Evolutionary conservation across 2,797 vertebrate species (phyloP), one percentile per base, ranked within the genome.

Genomic region (Gymnopithys bicolor): DNA sequence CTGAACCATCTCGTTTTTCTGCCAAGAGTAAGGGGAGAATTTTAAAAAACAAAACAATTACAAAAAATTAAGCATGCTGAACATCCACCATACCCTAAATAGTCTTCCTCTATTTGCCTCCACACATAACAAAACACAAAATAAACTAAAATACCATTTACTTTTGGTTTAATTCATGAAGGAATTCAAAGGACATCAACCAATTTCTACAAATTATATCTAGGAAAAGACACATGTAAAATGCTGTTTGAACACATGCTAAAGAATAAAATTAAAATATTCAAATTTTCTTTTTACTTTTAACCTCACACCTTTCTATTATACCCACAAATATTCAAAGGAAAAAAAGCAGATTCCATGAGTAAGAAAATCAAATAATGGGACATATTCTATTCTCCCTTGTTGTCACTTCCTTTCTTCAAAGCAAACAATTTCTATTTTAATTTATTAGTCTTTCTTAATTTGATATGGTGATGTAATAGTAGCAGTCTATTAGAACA

Each of bases 1-100:
- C 58, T 93, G 66, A 86, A 91, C 73, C 19, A 68, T 83, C 24
- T 77, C 7, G 19, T 83, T 93, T 73, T 82, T 86, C 81, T 89
- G 67, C 85, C 53, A 69, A 52, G 87, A 94, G 12, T 11, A 88
- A 91, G 8, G 8, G 23, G 7, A 19, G 46, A 84, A 78, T 87
- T 89, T 78, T 45, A 41, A 90, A 92, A 80, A 63, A 22, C 2
- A 80, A 48, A 76, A 67, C 4, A 10, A 23, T 22, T 62, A 32
- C 15, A 27, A 81, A 76, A 32, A 35, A 37, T 69, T 86, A 87
- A 85, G n/a, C 22, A 55, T 9, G 45, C 11, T 84, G 62, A 84
- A 48, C 10, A 8, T 21, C 32, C 28, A 24, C 37, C 25, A 35
- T n/a, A 79, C 10, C 33, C 59, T 70, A 33, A 27, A 49, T 8